phyloP scores from a whole-genome alignment of 2,888 invertebrate species.

The Galerucella calmariensis region DNA sequence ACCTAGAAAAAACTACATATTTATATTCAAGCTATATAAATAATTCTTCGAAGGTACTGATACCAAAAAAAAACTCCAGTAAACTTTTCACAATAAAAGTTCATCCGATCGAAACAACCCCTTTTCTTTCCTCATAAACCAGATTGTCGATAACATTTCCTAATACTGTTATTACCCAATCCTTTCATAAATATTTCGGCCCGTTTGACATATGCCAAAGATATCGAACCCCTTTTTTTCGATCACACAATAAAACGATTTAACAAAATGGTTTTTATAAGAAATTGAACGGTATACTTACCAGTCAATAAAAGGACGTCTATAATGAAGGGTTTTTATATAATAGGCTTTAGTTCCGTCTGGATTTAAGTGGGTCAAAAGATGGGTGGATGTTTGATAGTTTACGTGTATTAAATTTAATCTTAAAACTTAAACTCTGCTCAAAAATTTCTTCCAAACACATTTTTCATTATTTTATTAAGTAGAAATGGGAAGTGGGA shows the following conservation, averaged over 20 bases:
- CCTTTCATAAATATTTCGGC: constrained; percentile 15
- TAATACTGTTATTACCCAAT: constrained; percentile 19
- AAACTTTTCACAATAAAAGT: not conserved
- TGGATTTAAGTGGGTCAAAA: constrained; percentile 42
- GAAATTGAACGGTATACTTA: constrained; percentile 42
- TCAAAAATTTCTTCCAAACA: too few relatives aligned
- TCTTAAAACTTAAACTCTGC: too few relatives aligned
- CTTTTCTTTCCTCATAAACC: constrained; percentile 9
- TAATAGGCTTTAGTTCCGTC: constrained; percentile 37
- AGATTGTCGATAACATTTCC: constrained; percentile 12
- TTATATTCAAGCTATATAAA: too few relatives aligned
- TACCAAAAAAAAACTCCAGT: not conserved
- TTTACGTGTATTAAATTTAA: too few relatives aligned
- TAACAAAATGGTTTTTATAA: constrained; percentile 42
- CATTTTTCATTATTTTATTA: too few relatives aligned
- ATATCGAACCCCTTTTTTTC: constrained; percentile 29
- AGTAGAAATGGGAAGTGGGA: too few relatives aligned
- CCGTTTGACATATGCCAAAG: constrained; percentile 38
- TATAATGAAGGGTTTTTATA: constrained; percentile 40
- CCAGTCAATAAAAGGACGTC: constrained; percentile 36
- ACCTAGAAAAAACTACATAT: too few relatives aligned
- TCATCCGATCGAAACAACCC: not conserved
- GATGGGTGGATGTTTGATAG: not conserved
- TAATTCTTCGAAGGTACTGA: not conserved
- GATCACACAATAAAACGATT: constrained; percentile 41